Percentiles rank a stretch among this genome's conserved stretches.
Evolutionary conservation across 2,797 vertebrate species (phyloP).

Genomic region (Acanthiza pusilla): DNA sequence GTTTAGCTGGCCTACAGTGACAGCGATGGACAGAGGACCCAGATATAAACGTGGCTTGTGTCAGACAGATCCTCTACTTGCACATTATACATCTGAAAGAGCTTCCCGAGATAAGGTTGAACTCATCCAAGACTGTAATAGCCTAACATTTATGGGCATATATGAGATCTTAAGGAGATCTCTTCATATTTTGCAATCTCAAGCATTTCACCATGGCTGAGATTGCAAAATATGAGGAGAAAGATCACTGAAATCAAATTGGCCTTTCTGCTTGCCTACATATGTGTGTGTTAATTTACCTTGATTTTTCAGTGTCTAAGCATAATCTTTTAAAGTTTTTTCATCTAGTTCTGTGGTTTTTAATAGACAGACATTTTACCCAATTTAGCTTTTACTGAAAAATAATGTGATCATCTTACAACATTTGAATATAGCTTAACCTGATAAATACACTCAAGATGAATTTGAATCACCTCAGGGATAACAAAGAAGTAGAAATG

Average conservation of each 20-base stretch:
- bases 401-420: background rate
- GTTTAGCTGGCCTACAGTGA: background rate
- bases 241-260: background rate
- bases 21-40: background rate
- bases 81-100: background rate
- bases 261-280: background rate
- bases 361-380: background rate
- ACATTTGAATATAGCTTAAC: background rate
- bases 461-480: background rate
- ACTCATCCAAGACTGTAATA: background rate
- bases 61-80: background rate
- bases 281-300: background rate
- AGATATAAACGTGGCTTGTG: background rate
- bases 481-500: background rate
- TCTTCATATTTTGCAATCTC: no score
- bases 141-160: background rate
- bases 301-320: background rate
- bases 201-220: background rate
- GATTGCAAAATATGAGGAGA: background rate
- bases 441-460: background rate
- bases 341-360: background rate
- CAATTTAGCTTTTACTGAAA: background rate
- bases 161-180: background rate
- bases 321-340: background rate
- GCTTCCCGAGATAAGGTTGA: background rate